These are phyloP conservation scores for Amblyopsis rosae DNA, from an alignment of 2,113 vertebrate species.

Conservation along the genomic window DNA sequence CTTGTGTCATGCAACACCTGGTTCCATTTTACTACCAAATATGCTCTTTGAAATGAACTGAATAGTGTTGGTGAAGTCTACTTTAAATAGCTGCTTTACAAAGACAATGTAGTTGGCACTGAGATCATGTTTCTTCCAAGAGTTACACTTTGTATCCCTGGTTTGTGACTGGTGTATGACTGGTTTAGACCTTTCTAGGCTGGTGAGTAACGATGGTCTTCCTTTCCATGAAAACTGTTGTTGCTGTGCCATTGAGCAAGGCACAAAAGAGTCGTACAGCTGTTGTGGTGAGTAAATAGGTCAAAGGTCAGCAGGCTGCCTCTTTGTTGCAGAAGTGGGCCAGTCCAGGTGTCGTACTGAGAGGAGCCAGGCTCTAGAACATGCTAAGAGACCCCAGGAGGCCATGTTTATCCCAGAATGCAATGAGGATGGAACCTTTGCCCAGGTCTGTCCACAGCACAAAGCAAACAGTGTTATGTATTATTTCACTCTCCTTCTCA, in stretches of 20 bases:
- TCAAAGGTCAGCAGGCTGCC: slow-evolving; percentile 16
- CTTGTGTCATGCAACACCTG: too few species aligned
- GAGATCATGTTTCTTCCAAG: not conserved
- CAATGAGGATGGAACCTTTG: slow-evolving; percentile 92
- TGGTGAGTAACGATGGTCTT: too few species aligned
- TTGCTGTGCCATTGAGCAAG: too few species aligned
- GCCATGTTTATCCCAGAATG: slow-evolving; percentile 96
- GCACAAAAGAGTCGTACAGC: too few species aligned
- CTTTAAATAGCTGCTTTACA: too few species aligned
- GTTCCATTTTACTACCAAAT: too few species aligned
- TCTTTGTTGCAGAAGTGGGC: slow-evolving; percentile 80
- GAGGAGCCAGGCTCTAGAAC: slow-evolving; percentile 89
- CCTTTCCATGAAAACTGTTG: too few species aligned
- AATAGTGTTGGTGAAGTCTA: too few species aligned
- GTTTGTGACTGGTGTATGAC: not conserved
- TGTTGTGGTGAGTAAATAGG: too few species aligned
- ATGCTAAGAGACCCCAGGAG: slow-evolving; percentile 90
- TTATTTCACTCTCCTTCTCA: slow-evolving; percentile 13
- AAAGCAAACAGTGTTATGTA: not conserved
- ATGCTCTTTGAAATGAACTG: too few species aligned
- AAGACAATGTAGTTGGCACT: too few species aligned
- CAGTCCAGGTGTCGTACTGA: slow-evolving; percentile 92
- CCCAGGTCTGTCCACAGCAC: slow-evolving; percentile 80
- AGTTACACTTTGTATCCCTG: not conserved
- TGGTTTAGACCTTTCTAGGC: too few species aligned